phyloP scores from a whole-genome alignment of 2,888 invertebrate genomes.

The Heliconius hortense region DNA sequence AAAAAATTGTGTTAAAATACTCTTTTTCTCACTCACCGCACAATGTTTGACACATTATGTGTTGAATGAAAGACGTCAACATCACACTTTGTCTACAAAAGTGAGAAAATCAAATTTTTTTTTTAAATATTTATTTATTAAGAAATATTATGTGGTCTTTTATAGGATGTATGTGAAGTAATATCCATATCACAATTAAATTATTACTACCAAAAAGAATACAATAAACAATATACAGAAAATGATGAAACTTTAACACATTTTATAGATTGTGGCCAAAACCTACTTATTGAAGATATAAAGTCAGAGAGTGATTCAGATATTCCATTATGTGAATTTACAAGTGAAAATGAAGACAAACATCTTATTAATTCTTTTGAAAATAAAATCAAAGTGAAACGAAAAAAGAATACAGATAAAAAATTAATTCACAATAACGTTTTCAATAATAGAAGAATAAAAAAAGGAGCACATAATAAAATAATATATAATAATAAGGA shows the following conservation, averaged over 20 bases:
- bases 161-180: conserved; percentile 18
- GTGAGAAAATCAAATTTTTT: too few species aligned
- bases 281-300: conserved; percentile 15
- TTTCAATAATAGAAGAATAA: not conserved
- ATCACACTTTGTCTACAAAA: too few species aligned
- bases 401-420: not conserved
- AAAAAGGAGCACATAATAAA: not conserved
- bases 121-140: not conserved
- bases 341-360: conserved; percentile 13
- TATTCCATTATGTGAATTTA: conserved; percentile 17
- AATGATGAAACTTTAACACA: conserved; percentile 16
- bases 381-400: not conserved
- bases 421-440: not conserved
- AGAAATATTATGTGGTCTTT: not conserved
- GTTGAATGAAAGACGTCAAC: too few species aligned
- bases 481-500: not conserved
- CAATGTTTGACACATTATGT: too few species aligned
- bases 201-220: conserved; percentile 20
- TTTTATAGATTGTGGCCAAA: conserved; percentile 37
- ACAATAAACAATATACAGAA: conserved; percentile 15
- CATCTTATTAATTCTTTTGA: not conserved
- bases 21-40: too few species aligned
- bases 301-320: conserved; percentile 30
- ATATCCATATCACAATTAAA: conserved; percentile 27
- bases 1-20: too few species aligned